Evolutionary conservation across 1,140 invertebrate species (phyloP), one percentile per base, ranked within the genome.

Genomic region (Sipha flava): DNA sequence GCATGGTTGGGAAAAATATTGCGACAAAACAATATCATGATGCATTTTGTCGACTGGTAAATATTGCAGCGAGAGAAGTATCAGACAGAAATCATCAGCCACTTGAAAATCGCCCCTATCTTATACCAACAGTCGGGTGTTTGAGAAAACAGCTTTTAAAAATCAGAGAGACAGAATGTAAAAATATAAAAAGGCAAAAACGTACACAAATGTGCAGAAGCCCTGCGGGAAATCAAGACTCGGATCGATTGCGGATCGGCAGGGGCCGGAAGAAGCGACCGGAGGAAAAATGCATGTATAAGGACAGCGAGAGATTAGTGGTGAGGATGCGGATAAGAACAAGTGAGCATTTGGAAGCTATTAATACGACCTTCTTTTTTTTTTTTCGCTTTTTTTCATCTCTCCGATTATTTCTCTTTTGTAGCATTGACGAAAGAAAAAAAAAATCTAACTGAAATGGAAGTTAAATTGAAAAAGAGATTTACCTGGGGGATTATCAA

Each of bases 331-430:
- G 66, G 23, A 47, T 70, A 47, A 70, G 40, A 70, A 70, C 66
- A 47, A 70, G 66, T 70, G 66, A 43, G 66, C 66, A 70, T 70
- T 70, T 47, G 66, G 23, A 70, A 47, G 23, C 66, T 70, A 70
- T 70, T 70, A 70, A 70, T 47, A 43, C 26, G 40, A 70, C 43
- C 66, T 37, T 66, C n/a, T 40, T 40, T 40, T 40, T 40, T 68
- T 68, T 45, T 68, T 70, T 29, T 47, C n/a, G 14, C 16, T 47
- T 70, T 40, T 14, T 45, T 49, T 9, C n/a, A n/a, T n/a, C 7
- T 21, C 37, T 23, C 10, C 21, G 14, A 21, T 43, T 43, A 37
- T 43, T 43, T 43, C 37, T 37, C 12, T 43, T 66, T 66, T 66
- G 12, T 47, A 70, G 2, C 14, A 5, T 10, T 12, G 26, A 14